Percentiles rank a stretch among this genome's conserved stretches.
phyloP scores from a whole-genome alignment of 1,140 invertebrate species.

The Gonioctena quinquepunctata region DNA sequence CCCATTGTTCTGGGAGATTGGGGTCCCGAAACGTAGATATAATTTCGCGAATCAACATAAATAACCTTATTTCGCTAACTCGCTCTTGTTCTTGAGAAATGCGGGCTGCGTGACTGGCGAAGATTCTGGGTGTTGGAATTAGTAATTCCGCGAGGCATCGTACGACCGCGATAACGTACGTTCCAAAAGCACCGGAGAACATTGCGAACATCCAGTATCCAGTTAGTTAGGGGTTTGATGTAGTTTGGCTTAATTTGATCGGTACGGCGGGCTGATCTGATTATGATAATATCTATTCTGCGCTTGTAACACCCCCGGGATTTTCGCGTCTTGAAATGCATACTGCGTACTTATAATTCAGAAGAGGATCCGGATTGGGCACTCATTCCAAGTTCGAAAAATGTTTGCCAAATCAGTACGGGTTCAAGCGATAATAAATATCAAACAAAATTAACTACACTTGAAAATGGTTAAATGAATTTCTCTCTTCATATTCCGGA shows the following conservation, averaged over 20 bases:
- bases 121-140: neutral
- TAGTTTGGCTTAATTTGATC: slow-evolving; percentile 40
- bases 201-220: slow-evolving; percentile 21
- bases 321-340: slow-evolving; percentile 30
- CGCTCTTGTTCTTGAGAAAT: neutral
- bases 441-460: too few species aligned
- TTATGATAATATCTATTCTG: slow-evolving; percentile 37
- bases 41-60: neutral
- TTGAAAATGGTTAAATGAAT: too few species aligned
- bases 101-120: neutral
- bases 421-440: too few species aligned
- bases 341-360: neutral
- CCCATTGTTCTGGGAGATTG: neutral
- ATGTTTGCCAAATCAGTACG: too few species aligned
- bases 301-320: slow-evolving; percentile 24
- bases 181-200: slow-evolving; percentile 26
- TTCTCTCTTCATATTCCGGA: too few species aligned
- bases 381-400: too few species aligned
- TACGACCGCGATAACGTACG: neutral
- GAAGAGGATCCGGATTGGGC: neutral
- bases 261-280: slow-evolving; percentile 34
- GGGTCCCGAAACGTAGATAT: neutral
- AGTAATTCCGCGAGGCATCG: neutral
- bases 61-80: neutral
- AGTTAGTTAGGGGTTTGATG: slow-evolving; percentile 41